Base-by-base conservation (phyloP, 2,113 vertebrate species). In the Chunga burmeisteri region DNA sequence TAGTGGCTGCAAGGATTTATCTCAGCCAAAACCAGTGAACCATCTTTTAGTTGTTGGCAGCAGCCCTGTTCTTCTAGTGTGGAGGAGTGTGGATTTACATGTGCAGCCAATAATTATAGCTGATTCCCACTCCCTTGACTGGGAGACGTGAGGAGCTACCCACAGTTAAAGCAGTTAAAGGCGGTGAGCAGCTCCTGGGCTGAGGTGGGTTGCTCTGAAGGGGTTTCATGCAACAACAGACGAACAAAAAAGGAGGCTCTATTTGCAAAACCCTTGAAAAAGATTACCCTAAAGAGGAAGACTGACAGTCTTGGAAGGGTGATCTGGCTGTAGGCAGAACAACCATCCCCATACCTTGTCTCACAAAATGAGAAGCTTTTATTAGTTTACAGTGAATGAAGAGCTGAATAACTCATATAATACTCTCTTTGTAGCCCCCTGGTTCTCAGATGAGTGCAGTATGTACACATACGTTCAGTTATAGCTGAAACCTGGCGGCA, bases 41-140 rank as follows among this genome's bases (percentile, higher is more conserved):
- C 49, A 82, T 80, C 84, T 88, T 90, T 75, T 10, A 50, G 66
- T 7, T 65, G 53, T 38, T 86, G 92, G 96, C 85, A 95, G 66
- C 66, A 85, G 70, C 74, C 29, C 44, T 93, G 83, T 42, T 89
- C 81, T 49, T 40, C 84, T 46, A 80, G 32, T 9, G 65, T 90
- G 93, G 87, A 87, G 86, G 81, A 91, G 86, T 81, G 47, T 81
- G 81, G 92, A 85, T 96, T 96, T 93, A 61, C 78, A 77, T 77
- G 81, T 30, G 61, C 84, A 95, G 73, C 27, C 91, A 81, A 44
- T 32, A 96, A 94, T 90, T 70, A 93, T 11, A 92, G 81, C 46
- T 18, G 81, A 70, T 96, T 93, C 70, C 66, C 74, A 72, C 90
- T 95, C 36, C 42, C n/a, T 77, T 34, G 58, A 71, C 74, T 40